Base-by-base conservation (phyloP, 2,888 invertebrate species). In the Heliconius aoede region DNA sequence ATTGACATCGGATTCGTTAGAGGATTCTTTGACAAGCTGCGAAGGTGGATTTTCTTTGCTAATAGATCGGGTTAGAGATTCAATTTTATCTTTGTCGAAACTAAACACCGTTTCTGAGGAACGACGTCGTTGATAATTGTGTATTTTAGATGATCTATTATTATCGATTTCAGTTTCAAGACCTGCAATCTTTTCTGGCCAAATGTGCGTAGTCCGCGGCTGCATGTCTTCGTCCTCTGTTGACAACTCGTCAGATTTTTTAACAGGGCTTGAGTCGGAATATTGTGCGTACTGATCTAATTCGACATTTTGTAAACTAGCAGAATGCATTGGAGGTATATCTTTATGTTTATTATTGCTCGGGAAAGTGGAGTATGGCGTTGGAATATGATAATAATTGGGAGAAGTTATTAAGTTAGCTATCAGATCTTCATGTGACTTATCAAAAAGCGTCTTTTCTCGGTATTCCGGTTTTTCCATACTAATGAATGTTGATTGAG, bases 31-130 rank as follows among this genome's bases (percentile, higher is more conserved):
- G 2, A 93, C 88, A 28, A 95, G 89, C 80, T 91, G 91, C 9
- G 91, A 90, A 24, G 84, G 82, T 40, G 85, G 81, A 73, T 89
- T 90, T 81, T 93, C 88, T 86, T 95, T 89, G 84, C 90, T 92
- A 21, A 94, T 90, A 1, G 95, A 93, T 74, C 96, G 95, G 72
- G 96, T 96, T 67, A 97, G 88, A 3, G 96, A 96, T 85, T 97
- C 96, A 78, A 97, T 97, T 84, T 96, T 96, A 81, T 97, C 97
- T 86, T 97, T 96, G 85, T 97, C 97, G 82, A 97, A 97, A 87
- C 97, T 97, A 84, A 97, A 97, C 9, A 97, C 96, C 69, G 96
- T 96, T 81, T 96, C 95, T n/a, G 96, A 96, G 65, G 96, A 96
- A 24, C 96, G 95, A 8, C 96, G 95, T 30, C 96, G 89, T 85